Evolutionary conservation across 2,113 vertebrate genomes (phyloP).

Genomic region (Dasyornis broadbenti): DNA sequence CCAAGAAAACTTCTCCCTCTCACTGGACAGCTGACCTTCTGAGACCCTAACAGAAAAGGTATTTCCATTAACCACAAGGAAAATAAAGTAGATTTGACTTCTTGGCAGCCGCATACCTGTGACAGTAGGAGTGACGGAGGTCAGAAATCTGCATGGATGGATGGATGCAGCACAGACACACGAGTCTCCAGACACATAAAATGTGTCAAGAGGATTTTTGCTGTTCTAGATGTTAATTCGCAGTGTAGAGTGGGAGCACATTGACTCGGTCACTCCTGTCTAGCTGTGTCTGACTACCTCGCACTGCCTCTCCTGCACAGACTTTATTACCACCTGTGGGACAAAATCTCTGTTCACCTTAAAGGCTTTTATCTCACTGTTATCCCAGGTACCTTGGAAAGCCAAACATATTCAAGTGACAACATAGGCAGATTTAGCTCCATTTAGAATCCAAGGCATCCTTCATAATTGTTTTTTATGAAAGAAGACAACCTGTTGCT

Average conservation of each 20-base stretch:
- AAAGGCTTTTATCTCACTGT: not conserved
- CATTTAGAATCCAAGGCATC: not conserved
- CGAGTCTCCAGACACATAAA: not conserved
- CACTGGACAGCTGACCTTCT: not conserved
- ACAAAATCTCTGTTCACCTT: not conserved
- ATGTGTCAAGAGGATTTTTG: not conserved
- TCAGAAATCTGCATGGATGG: not conserved
- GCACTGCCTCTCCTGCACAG: not conserved
- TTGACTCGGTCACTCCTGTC: not conserved
- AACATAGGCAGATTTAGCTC: not conserved
- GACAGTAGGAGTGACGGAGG: not conserved
- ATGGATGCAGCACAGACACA: not conserved
- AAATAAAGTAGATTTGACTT: not conserved
- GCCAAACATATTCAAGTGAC: not conserved
- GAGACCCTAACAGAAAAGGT: not conserved
- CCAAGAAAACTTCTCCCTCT: not conserved
- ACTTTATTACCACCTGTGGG: not conserved
- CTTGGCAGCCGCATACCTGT: not conserved
- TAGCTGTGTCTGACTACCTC: not conserved
- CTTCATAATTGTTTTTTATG: not conserved
- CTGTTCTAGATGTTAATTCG: not conserved
- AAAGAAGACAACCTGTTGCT: not conserved
- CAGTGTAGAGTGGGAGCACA: not conserved
- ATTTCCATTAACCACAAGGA: slow-evolving; percentile 6
- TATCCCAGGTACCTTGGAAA: not conserved